Evolutionary conservation across 2,113 vertebrate species (phyloP), one percentile per base, ranked within the genome.

Genomic region (Otocyon megalotis): DNA sequence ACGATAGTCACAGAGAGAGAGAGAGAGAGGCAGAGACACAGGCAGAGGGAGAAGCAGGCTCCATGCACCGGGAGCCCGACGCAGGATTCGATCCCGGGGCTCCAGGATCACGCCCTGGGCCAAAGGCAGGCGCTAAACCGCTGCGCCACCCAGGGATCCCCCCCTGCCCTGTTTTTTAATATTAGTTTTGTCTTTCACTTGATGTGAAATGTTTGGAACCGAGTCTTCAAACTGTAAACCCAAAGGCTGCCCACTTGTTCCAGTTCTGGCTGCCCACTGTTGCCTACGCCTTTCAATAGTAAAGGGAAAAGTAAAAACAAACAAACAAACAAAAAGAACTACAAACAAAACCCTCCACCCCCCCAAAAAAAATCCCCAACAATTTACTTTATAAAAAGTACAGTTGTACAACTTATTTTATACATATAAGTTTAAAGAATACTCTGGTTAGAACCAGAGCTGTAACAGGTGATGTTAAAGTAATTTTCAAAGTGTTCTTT

Each of bases 391-490:
- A 63, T 72, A 43, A 91, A 91, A 94, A 89, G 67, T 88, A 65
- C 17, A 85, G 24, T n/a, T 54, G 32, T 88, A 84, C 37, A 93
- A 94, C 50, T 72, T 65, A 17, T 53, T 97, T 85, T 87, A 69
- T 26, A 63, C 24, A 50, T 65, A 24, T 20, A 72, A 88, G 63
- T 88, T 84, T 12, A 32, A 37, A 32, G 88, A 94, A 82, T 58
- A 12, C 65, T 32, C 0, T 81, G 65, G 95, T 92, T 92, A 92
- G 69, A 96, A 58, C 71, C 48, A 95, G 19, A 93, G 30, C 84
- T 76, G 3, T 90, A 94, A 67, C 35, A 60, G 72, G 83, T 88
- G 19, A 71, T 48, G 53, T 60, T 82, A 67, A 86, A 89, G 9
- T 53, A 9, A 86, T 85, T 94, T 95, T 94, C 54, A 76, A 96